Conservation (phyloP, 2,888 invertebrate genomes). For the Zaprionus obscuricornis region DNA sequence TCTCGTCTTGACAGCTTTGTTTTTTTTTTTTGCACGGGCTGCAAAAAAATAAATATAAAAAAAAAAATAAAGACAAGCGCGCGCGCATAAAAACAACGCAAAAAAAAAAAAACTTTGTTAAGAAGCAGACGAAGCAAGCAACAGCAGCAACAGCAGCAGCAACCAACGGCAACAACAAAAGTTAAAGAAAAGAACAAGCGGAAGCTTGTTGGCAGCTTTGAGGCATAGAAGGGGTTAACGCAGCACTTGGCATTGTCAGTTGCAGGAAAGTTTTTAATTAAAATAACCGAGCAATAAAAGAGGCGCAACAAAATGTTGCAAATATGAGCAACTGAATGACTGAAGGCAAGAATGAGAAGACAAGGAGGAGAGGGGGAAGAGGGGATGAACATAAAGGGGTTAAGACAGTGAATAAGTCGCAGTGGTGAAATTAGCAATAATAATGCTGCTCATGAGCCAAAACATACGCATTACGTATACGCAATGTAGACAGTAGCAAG, state of each 20-base stretch:
- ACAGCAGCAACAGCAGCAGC: too few species aligned
- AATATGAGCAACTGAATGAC: conserved; percentile 34
- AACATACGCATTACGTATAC: conserved; percentile 45
- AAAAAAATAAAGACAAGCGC: neutral
- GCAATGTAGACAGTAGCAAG: too few species aligned
- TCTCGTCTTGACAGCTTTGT: conserved; percentile 65
- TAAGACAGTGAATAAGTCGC: too few species aligned
- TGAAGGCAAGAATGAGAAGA: neutral
- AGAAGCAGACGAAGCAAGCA: too few species aligned
- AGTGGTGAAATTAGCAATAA: conserved; percentile 63
- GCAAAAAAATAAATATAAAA: neutral
- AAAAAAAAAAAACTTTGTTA: too few species aligned
- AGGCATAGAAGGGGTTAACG: neutral
- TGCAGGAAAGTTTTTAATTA: conserved; percentile 75
- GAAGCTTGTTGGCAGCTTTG: conserved; percentile 2
- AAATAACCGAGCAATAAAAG: conserved; percentile 76
- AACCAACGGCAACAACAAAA: too few species aligned
- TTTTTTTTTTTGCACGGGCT: conserved; percentile 38
- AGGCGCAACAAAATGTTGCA: conserved; percentile 50
- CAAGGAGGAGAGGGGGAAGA: neutral
- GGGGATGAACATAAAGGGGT: neutral
- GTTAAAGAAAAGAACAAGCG: neutral
- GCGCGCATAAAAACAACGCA: too few species aligned
- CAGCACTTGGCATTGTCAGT: conserved; percentile 62
- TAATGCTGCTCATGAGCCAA: conserved; percentile 41